Conservation (phyloP, 2,888 invertebrate genomes). For the Synanthedon myopaeformis region DNA sequence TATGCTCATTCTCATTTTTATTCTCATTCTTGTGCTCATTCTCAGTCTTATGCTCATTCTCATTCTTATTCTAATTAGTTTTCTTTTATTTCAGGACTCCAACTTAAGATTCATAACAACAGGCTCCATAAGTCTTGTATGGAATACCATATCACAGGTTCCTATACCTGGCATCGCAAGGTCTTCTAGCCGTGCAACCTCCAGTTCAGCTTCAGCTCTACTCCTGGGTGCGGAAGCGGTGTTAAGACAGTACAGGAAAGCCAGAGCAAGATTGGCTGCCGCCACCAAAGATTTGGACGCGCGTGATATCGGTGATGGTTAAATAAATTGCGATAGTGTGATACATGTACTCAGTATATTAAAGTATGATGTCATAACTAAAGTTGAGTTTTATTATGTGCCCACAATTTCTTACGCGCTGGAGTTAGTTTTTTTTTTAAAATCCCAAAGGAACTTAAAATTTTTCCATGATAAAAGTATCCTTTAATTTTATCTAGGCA, state of each 20-base stretch:
- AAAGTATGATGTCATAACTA: too few relatives aligned
- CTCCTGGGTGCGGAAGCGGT: constrained; percentile 44
- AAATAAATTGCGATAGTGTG: not conserved
- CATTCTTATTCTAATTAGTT: too few relatives aligned
- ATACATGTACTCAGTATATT: not conserved
- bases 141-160: constrained; percentile 27
- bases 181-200: constrained; percentile 4
- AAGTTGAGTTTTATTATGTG: too few relatives aligned
- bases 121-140: constrained; percentile 18
- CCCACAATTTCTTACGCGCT: too few relatives aligned
- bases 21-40: too few relatives aligned
- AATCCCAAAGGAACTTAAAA: too few relatives aligned
- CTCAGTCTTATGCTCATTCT: too few relatives aligned
- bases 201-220: constrained; percentile 26
- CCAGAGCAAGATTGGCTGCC: constrained; percentile 35
- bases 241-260: constrained; percentile 35
- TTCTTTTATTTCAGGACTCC: constrained; percentile 7
- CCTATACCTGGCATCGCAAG: constrained; percentile 11
- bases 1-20: too few relatives aligned
- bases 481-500: too few relatives aligned
- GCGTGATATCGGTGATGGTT: not conserved
- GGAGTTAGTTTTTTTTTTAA: too few relatives aligned
- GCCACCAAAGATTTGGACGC: constrained; percentile 28
- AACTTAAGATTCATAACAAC: constrained; percentile 6
- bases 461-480: too few relatives aligned